Evolutionary conservation across 2,113 vertebrate genomes (phyloP).

Genomic region (Entosphenus tridentatus): DNA sequence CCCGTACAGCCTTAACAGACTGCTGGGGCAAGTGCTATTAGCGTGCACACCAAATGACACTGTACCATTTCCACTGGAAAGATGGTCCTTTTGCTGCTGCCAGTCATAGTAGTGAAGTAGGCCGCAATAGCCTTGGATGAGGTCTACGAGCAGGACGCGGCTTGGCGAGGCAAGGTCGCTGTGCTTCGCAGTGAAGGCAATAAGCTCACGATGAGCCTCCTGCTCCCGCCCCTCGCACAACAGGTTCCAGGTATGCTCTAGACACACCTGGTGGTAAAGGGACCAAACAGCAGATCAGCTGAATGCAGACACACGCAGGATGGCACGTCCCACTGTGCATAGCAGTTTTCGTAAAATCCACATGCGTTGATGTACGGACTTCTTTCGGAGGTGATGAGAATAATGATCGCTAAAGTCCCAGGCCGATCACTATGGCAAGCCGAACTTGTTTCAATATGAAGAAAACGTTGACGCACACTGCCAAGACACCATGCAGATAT

Average conservation of each 20-base stretch:
- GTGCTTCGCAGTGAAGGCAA: slow-evolving; percentile 39
- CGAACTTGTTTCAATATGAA: too few relatives aligned
- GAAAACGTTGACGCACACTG: too few relatives aligned
- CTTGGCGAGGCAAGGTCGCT: slow-evolving; percentile 28
- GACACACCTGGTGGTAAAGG: slow-evolving; percentile 28
- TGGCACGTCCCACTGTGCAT: too few relatives aligned
- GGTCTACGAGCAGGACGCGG: slow-evolving; percentile 26
- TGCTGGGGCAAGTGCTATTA: slow-evolving; percentile 23
- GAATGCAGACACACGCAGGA: too few relatives aligned
- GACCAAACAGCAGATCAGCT: not conserved
- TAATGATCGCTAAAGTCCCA: too few relatives aligned
- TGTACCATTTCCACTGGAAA: too few relatives aligned
- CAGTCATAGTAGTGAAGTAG: slow-evolving; percentile 50
- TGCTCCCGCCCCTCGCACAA: slow-evolving; percentile 35
- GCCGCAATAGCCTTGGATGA: slow-evolving; percentile 50
- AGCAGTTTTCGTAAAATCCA: too few relatives aligned
- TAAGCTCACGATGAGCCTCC: slow-evolving; percentile 38
- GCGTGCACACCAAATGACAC: slow-evolving; percentile 9
- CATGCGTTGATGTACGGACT: too few relatives aligned
- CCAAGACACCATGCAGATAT: too few relatives aligned
- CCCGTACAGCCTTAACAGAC: not conserved
- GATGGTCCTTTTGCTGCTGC: slow-evolving; percentile 27
- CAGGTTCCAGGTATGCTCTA: slow-evolving; percentile 57
- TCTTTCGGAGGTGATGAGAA: too few relatives aligned
- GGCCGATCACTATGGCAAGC: too few relatives aligned